Conservation (phyloP, 2,113 vertebrate species). For the Microcebus griseorufus region DNA sequence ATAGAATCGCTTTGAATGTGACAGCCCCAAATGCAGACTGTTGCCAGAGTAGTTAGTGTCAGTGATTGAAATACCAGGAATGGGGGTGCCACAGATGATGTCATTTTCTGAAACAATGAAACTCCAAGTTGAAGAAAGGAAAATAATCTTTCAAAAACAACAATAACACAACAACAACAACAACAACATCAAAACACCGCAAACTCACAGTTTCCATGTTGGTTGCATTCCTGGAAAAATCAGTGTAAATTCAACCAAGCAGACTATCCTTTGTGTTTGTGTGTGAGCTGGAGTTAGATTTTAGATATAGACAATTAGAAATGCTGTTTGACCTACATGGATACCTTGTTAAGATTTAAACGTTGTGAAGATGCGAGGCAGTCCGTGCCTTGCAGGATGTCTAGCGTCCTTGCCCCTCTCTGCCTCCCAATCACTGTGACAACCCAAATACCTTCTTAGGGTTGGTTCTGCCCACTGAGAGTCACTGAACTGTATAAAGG, state of each 20-base stretch:
- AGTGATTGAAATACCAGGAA: neutral
- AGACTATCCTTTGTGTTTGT: neutral
- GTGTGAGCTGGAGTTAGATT: neutral
- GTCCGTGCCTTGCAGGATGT: neutral
- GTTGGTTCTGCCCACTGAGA: neutral
- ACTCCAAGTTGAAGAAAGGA: conserved; percentile 2
- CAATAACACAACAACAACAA: no score
- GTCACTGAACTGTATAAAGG: neutral
- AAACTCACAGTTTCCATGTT: neutral
- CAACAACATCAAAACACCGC: neutral
- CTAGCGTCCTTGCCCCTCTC: neutral
- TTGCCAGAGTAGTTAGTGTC: no score
- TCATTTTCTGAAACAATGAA: conserved; percentile 26
- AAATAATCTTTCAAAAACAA: conserved; percentile 15
- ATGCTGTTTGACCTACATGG: neutral
- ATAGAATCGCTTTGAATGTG: neutral
- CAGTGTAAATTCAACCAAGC: neutral
- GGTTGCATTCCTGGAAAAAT: neutral
- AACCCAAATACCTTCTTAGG: neutral
- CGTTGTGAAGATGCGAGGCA: neutral
- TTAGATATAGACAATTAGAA: neutral
- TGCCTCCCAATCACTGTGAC: neutral
- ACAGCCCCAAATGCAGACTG: neutral
- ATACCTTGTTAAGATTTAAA: neutral
- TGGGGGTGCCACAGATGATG: neutral